Base-by-base conservation (phyloP, 2,888 invertebrate species). In the Hemicrepidius hirtus region DNA sequence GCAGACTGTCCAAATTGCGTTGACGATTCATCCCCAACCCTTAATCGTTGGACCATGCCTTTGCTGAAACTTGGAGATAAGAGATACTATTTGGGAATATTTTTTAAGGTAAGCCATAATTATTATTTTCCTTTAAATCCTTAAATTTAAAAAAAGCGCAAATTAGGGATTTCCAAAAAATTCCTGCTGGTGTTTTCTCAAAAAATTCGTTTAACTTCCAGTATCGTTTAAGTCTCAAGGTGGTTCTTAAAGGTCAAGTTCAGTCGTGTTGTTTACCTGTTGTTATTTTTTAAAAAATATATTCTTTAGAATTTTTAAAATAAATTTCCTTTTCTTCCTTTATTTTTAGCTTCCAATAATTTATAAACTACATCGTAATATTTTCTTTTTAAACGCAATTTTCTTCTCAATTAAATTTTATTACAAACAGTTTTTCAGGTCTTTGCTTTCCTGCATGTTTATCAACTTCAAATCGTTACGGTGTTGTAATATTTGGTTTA, bases 11-110 rank as follows among this genome's bases (percentile, higher is more conserved):
- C 94, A 71, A 95, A 93, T 83, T 95, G 95, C 84, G 91, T 91
- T 75, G 93, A 93, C 79, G 95, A 95, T 76, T 90, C 74, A 3
- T 74, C 81, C 73, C 88, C 91, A 18, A 88, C 90, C 37, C 89
- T 92, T 40, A 94, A 94, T 83, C 90, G 94, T 85, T 96, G 96
- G 96, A 95, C 95, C 64, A 96, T 96, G 96, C 96, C 96, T 9
- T 88, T 96, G 71, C 88, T 95, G 78, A 95, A 95, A 84, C 91
- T 95, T 53, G 96, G 96, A 49, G 95, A 95, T 84, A 97, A 96
- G 86, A 89, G 94, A 82, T 96, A 96, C 85, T 97, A 97, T 85
- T 88, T 97, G 82, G 96, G 96, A 83, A 96, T 96, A 86, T 97
- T 97, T 88, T 97, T 96, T 88, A 96, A 96, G 94, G 96, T 96